Conservation (phyloP, 2,113 vertebrate genomes). For the Bubalus kerabau region DNA sequence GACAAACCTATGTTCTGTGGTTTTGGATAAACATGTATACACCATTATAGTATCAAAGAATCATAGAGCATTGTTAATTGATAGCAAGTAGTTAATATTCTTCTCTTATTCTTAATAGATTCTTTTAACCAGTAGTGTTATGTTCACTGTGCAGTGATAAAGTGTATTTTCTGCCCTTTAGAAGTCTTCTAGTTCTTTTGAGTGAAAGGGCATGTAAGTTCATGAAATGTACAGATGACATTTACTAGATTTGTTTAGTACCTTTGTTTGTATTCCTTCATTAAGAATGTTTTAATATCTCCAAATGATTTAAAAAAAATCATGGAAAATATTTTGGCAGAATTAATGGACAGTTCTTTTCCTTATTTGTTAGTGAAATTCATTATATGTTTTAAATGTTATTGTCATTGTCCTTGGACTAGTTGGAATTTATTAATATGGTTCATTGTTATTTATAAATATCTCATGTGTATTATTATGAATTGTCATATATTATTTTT, state of each 20-base stretch:
- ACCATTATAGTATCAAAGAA: background rate
- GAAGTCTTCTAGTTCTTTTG: background rate
- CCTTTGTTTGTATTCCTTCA: background rate
- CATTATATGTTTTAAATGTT: background rate
- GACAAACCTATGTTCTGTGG: background rate
- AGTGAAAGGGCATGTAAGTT: background rate
- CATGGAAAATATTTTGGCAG: background rate
- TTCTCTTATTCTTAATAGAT: background rate
- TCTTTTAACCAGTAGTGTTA: background rate
- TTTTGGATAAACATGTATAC: background rate
- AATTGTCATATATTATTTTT: background rate
- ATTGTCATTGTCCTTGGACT: background rate
- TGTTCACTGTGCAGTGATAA: background rate
- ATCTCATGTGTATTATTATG: background rate
- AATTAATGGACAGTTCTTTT: background rate
- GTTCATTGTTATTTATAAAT: background rate
- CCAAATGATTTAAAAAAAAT: background rate
- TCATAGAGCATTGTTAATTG: background rate
- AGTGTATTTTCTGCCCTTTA: background rate
- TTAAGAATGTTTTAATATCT: background rate
- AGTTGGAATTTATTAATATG: background rate
- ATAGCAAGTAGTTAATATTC: background rate
- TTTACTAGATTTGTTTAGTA: conserved; percentile 3
- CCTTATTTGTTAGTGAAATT: background rate
- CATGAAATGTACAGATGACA: background rate